Evolutionary conservation across 2,113 vertebrate species (phyloP), one percentile per base, ranked within the genome.

Genomic region (Dromiciops gliroides): DNA sequence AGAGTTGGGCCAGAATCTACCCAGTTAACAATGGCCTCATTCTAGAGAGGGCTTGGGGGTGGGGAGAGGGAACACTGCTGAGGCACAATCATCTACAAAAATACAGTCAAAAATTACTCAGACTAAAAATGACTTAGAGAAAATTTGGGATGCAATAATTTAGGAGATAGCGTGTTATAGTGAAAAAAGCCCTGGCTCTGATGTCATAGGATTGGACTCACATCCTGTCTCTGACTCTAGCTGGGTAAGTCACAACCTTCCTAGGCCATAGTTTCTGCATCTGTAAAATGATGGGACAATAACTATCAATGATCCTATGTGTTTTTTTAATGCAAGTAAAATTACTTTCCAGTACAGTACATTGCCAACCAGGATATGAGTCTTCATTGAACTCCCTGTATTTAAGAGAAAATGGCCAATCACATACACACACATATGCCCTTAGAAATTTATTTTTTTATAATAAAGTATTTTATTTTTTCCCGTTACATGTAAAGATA

Each of bases 41-140:
- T 90, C 60, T 75, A 50, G 47, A 92, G 75, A 3, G 3, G 31
- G 1, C 31, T 67, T 14, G 60, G 31, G 28, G 19, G 25, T 14
- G 12, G 31, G 60, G 37, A 6, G 12, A 75, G 37, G 60, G 48
- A 52, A 89, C 2, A 1, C 37, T 26, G 16, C 3, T n/a, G 10
- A 49, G 28, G 26, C 49, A 6, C 9, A 48, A 8, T 83, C 31
- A 10, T 2, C 50, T 89, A 56, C n/a, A 51, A 91, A 49, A 1
- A 56, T 60, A 56, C 53, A 47, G 75, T 51, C 90, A 75, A 47
- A 91, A 22, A 10, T 91, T 88, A 53, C 88, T 37, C 26, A 93
- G 8, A 93, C 89, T 90, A 75, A 75, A 91, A 94, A 51, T 51
- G 12, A 92, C 95, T 93, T 53, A 50, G 26, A 44, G n/a, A 1